Percentiles rank a stretch among this genome's conserved stretches.
Evolutionary conservation across 2,113 vertebrate genomes (phyloP).

Genomic region (Dinomys branickii): DNA sequence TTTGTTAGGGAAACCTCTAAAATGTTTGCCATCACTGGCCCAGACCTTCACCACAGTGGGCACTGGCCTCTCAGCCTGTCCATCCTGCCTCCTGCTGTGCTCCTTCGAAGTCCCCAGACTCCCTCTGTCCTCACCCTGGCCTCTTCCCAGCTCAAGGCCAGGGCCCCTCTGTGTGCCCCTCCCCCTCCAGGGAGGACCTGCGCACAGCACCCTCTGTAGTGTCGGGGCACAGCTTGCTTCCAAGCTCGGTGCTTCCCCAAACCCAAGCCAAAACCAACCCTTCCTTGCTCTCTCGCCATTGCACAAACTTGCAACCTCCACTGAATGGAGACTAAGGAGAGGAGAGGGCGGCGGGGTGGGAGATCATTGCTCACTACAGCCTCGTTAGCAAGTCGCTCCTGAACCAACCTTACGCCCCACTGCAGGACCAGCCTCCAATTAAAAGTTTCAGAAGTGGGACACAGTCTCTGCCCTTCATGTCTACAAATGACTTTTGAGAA

Average conservation of each 20-base stretch:
- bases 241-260: slow-evolving; percentile 56
- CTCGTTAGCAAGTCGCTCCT: slow-evolving; percentile 59
- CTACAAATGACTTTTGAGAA: slow-evolving; percentile 71
- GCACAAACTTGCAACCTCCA: slow-evolving; percentile 16
- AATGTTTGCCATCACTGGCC: accelerated
- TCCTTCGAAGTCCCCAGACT: neutral
- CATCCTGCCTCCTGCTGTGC: too few species aligned
- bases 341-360: neutral
- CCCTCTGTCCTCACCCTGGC: neutral
- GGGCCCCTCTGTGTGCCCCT: neutral
- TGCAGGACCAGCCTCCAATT: slow-evolving; percentile 61
- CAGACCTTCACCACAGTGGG: too few species aligned
- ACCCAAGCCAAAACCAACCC: neutral
- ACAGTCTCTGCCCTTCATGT: slow-evolving; percentile 24
- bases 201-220: neutral
- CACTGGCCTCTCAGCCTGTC: neutral
- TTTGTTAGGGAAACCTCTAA: neutral
- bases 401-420: neutral
- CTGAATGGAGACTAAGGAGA: accelerated
- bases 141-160: neutral
- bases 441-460: slow-evolving; percentile 63
- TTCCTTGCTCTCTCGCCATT: slow-evolving; percentile 44
- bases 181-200: neutral
- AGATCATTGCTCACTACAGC: slow-evolving; percentile 64
- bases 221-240: neutral